Evolutionary conservation across 2,797 vertebrate genomes (phyloP), one percentile per base, ranked within the genome.

Genomic region (Austrolebias charrua): DNA sequence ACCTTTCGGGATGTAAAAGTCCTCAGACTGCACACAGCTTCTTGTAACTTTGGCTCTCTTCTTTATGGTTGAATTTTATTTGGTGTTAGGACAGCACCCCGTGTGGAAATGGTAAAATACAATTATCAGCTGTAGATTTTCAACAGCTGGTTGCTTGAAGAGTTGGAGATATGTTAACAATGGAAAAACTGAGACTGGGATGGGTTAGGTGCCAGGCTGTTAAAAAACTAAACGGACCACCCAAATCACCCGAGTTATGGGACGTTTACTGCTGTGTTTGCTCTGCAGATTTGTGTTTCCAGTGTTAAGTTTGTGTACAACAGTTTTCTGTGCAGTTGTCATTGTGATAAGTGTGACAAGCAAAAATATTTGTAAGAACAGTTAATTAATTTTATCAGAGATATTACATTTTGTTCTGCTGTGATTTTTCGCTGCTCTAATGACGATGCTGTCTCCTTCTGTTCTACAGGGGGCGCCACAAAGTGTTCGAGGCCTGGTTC

Each of bases 401-500:
- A 40, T 40, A 40, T 12, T 40, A 2, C 11, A 12, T 40, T 12
- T 40, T 40, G 38, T 40, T 12, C 12, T 13, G 38, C 10, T 40
- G 38, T 13, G 4, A 4, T 31, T 3, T 58, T 31, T 20, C n/a
- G 46, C 28, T 51, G 40, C 14, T 42, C 45, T 35, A 2, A 3
- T 24, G 24, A 24, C 24, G 24, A 24, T 12, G 1, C 11, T 50
- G 43, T 81, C 51, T 91, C 87, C 46, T 69, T 42, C 52, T 61
- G 16, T 51, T 54, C 63, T 72, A 9, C 79, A 96, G 96, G 78
- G 89, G 88, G 73, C 52, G 24, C 12, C 24, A 45, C 67, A 79
- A 33, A 5, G 60, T 94, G 71, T 96, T 96, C 67, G 94, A 97
- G 83, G 87, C 78, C 67, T 99, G 97, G 97, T 95, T 95, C 91